These are phyloP conservation scores for Dryococelus australis DNA, from an alignment of 2,888 invertebrate species.

Conservation along the genomic window DNA sequence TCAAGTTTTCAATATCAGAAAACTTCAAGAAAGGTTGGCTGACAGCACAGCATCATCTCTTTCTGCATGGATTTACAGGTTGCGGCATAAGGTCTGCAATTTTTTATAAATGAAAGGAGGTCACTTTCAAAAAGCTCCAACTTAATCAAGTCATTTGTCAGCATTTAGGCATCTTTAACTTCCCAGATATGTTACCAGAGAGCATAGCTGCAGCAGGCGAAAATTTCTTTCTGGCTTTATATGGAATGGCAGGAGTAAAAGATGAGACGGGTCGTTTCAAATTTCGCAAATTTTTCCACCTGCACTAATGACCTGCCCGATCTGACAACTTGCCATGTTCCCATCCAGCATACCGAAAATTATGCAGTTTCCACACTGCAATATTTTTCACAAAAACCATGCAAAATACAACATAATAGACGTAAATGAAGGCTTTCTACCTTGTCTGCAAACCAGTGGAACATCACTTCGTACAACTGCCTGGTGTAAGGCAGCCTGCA, in stretches of 20 bases:
- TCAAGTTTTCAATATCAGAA: constrained; percentile 17
- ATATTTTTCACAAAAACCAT: too few species aligned
- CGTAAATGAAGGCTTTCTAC: too few species aligned
- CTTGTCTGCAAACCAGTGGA: too few species aligned
- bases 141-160: neutral
- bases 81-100: constrained; percentile 33
- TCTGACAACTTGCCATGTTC: too few species aligned
- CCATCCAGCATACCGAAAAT: too few species aligned
- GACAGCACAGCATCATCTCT: constrained; percentile 17
- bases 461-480: too few species aligned
- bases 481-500: too few species aligned
- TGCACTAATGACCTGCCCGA: too few species aligned
- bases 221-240: neutral
- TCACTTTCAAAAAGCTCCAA: constrained; percentile 25
- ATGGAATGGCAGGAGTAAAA: neutral
- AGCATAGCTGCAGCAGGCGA: constrained; percentile 18
- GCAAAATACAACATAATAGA: too few species aligned
- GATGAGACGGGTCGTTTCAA: too few species aligned
- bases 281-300: too few species aligned
- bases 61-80: constrained; percentile 26
- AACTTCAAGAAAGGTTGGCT: constrained; percentile 25
- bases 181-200: neutral
- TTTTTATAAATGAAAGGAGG: neutral
- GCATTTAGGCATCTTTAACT: neutral
- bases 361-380: too few species aligned